These are phyloP conservation scores for Ptilodon capucinus DNA, from an alignment of 2,888 invertebrate species.

Conservation along the genomic window DNA sequence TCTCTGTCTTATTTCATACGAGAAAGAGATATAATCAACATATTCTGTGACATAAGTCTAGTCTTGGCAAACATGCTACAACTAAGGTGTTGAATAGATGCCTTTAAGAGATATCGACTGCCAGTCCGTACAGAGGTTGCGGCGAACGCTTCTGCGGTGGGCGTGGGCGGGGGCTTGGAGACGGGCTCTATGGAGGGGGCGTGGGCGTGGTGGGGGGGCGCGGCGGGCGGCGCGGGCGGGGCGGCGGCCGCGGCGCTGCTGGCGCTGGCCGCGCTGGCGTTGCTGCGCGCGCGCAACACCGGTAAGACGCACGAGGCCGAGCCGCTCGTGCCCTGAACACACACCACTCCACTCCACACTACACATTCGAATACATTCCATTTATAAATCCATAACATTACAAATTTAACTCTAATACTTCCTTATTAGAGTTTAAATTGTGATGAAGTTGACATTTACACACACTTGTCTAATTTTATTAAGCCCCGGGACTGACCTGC, in stretches of 20 bases:
- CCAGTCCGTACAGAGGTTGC: slow-evolving; percentile 32
- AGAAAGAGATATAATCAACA: no score
- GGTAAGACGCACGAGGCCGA: slow-evolving; percentile 54
- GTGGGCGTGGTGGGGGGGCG: slow-evolving; percentile 58
- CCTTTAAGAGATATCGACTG: no score
- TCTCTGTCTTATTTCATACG: no score
- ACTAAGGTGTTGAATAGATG: no score
- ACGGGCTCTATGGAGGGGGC: slow-evolving; percentile 27
- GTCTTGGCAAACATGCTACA: no score
- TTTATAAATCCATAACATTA: neutral
- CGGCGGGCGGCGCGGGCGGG: slow-evolving; percentile 59
- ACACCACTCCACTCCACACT: neutral
- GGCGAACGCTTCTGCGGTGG: neutral
- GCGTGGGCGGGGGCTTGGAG: slow-evolving; percentile 5
- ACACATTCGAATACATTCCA: neutral
- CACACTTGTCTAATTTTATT: no score
- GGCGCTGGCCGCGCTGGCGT: slow-evolving; percentile 55
- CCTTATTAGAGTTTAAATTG: no score
- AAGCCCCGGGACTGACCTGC: no score
- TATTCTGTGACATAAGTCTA: no score
- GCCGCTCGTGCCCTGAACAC: slow-evolving; percentile 40
- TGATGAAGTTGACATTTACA: no score
- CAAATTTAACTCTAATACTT: no score
- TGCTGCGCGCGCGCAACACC: slow-evolving; percentile 53
- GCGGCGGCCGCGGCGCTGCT: slow-evolving; percentile 61